Evolutionary conservation across 2,888 invertebrate genomes (phyloP), one percentile per base, ranked within the genome.

Genomic region (Sturmia bella): DNA sequence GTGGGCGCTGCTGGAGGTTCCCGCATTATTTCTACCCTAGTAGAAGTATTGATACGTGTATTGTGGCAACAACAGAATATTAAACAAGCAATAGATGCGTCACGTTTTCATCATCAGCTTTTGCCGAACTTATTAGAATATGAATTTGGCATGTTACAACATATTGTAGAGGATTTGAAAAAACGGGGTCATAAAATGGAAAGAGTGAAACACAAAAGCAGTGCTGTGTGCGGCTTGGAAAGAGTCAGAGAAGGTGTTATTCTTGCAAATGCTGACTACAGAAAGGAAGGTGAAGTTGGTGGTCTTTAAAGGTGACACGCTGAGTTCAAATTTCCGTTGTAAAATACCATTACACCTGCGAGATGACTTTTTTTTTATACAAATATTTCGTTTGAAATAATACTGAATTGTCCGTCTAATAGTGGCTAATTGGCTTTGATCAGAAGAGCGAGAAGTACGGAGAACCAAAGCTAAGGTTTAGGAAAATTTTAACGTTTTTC

Each of bases 1-100:
- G 91, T 96, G 1, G 98, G 98, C 0, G 97, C 95, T 0, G 96
- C 98, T 0, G 98, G 98, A 0, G 98, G 98, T 12, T 94, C 96
- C 0, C 96, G 95, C 91, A 98, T 98, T 83, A 96, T 96, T 0
- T 95, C 97, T 0, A 93, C 95, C 72, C 93, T 96, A 0, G 93
- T 94, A 0, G 91, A 94, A 89, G 94, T 96, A 87, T 79, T 90
- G 6, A 83, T 89, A 48, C 92, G 94, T 52, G 93, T 94, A 66
- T 87, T 96, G 1, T 93, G 95, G 91, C 93, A 95, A 85, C 93
- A 92, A 1, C 91, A 93, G 19, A 92, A 93, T 48, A 92, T 98
- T n/a, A 93, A 94, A 72, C 91, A 94, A 68, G 94, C 96, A 0
- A 93, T 97, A 75, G 94, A 95, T 87, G 92, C 93, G 0, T 93